phyloP scores from a whole-genome alignment of 2,113 vertebrate species.

The Felis catus region DNA sequence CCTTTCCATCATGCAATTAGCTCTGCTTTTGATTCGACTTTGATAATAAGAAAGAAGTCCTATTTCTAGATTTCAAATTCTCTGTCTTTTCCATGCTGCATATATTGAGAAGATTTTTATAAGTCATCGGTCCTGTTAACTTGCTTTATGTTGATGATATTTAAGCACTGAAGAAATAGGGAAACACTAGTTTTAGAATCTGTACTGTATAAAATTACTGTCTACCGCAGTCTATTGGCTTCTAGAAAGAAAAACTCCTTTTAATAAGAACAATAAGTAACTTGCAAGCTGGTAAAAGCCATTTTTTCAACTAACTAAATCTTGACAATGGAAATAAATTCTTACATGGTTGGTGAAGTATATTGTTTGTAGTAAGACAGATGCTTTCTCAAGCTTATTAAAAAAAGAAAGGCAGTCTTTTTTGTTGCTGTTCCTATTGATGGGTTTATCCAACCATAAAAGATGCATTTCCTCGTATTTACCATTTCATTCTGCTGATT shows the following conservation, averaged over 20 bases:
- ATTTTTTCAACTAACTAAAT: conserved; percentile 76
- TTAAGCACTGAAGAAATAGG: conserved; percentile 33
- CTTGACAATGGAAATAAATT: conserved; percentile 72
- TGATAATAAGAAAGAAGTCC: neutral
- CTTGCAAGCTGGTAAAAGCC: conserved; percentile 57
- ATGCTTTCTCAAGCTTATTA: conserved; percentile 77
- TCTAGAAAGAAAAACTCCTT: conserved; percentile 54
- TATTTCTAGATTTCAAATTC: conserved; percentile 13
- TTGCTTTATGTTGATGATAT: neutral
- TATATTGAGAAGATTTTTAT: neutral
- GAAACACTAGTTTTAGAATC: neutral
- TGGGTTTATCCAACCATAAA: conserved; percentile 81
- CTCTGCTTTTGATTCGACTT: neutral
- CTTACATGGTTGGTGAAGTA: conserved; percentile 70
- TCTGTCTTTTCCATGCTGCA: neutral
- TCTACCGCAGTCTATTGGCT: conserved; percentile 14
- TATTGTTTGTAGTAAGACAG: conserved; percentile 76
- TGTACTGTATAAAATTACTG: conserved; percentile 43
- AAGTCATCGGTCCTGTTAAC: conserved; percentile 6
- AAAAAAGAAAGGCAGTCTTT: conserved; percentile 55
- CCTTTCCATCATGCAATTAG: neutral
- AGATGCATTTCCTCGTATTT: conserved; percentile 80
- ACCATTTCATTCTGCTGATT: conserved; percentile 79
- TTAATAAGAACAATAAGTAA: conserved; percentile 67
- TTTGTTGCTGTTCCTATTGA: conserved; percentile 77